These are phyloP conservation scores for Hippocampus zosterae DNA, from an alignment of 2,113 vertebrate species.

Conservation along the genomic window DNA sequence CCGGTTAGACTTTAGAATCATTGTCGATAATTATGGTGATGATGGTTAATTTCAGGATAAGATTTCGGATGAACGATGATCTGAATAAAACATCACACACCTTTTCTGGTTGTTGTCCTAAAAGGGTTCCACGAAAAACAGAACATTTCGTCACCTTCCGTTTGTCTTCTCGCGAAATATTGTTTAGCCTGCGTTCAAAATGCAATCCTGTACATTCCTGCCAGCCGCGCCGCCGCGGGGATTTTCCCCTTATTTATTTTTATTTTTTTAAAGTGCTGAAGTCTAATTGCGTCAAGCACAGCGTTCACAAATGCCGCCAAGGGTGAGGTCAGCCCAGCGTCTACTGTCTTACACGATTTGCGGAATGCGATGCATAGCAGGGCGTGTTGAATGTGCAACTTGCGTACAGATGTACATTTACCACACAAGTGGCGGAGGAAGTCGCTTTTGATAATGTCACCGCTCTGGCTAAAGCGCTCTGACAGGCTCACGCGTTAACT, in stretches of 20 bases:
- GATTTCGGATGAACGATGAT: too few species aligned
- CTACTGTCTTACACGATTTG: conserved; percentile 9
- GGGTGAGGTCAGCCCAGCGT: conserved; percentile 24
- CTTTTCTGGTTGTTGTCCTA: not conserved
- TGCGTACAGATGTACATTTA: conserved; percentile 37
- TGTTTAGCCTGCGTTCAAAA: conserved; percentile 2
- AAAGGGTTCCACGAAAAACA: not conserved
- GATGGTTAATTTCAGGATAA: too few species aligned
- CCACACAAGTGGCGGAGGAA: conserved; percentile 35
- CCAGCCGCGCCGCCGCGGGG: not conserved
- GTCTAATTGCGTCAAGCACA: conserved; percentile 26
- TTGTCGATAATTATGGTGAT: too few species aligned
- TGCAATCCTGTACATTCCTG: not conserved
- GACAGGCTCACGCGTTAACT: conserved; percentile 51
- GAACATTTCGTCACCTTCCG: not conserved
- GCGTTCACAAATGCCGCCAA: conserved; percentile 19
- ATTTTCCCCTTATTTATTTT: conserved; percentile 7
- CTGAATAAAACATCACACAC: not conserved
- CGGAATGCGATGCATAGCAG: conserved; percentile 16
- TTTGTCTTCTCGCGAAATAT: not conserved
- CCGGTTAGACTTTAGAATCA: too few species aligned
- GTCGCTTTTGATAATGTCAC: conserved; percentile 44
- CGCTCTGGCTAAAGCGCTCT: conserved; percentile 41
- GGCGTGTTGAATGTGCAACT: conserved; percentile 32
- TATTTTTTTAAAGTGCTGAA: conserved; percentile 13